These are phyloP conservation scores for Coccyzus lansbergi DNA, from an alignment of 2,797 vertebrate genomes.

Conservation along the genomic window DNA sequence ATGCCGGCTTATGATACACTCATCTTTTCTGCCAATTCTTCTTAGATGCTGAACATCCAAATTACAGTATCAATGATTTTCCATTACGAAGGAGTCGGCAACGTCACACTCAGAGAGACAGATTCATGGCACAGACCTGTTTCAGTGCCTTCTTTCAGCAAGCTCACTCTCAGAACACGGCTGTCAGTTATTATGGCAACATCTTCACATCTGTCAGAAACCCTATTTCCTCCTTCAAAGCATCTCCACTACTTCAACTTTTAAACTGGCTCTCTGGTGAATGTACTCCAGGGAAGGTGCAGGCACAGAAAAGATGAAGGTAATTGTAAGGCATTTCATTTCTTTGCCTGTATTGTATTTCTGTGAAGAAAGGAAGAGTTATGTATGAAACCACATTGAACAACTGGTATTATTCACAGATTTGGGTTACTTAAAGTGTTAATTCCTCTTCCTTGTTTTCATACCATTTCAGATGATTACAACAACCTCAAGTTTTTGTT, in stretches of 20 bases:
- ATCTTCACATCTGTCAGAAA: not conserved
- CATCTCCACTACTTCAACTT: not conserved
- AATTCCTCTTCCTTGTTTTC: not conserved
- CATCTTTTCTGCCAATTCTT: slow-evolving; percentile 24
- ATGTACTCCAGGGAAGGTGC: not conserved
- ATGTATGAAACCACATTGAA: not conserved
- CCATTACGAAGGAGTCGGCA: rapidly evolving
- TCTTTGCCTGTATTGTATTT: not conserved
- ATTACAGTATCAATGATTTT: slow-evolving; percentile 31
- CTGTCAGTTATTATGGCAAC: not conserved
- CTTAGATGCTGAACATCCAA: not conserved
- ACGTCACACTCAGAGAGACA: not conserved
- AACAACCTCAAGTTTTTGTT: not conserved
- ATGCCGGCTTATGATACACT: not conserved
- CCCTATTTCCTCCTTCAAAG: not conserved
- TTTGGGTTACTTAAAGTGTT: not conserved
- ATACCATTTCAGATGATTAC: not conserved
- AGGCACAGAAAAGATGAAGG: not conserved
- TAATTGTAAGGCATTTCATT: not conserved
- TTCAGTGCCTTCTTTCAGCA: not conserved
- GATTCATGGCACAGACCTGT: not conserved
- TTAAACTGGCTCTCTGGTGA: not conserved
- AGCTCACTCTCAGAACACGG: rapidly evolving
- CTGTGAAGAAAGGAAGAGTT: not conserved
- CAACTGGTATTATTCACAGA: not conserved